Percentiles rank a stretch among this genome's conserved stretches.
Evolutionary conservation across 1,140 invertebrate genomes (phyloP).

Genomic region (Maniola jurtina): DNA sequence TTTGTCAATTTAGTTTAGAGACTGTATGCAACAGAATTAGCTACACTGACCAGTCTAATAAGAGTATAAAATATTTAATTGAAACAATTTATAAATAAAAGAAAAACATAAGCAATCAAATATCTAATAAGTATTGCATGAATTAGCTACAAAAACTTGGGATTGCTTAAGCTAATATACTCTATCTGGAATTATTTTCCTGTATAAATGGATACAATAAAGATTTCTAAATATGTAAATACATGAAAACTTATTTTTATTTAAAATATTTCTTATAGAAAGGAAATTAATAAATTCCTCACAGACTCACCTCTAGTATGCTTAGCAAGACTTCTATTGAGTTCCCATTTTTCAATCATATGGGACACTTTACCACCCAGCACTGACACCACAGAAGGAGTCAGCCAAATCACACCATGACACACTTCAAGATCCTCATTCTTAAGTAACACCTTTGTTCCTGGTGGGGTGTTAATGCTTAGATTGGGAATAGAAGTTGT

Average conservation of each 20-base stretch:
- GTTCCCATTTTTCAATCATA: slow-evolving; percentile 93
- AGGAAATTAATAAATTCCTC: neutral
- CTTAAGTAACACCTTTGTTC: slow-evolving; percentile 84
- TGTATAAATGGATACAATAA: neutral
- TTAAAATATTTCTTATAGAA: neutral
- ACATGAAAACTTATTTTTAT: neutral
- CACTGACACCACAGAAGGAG: slow-evolving; percentile 82
- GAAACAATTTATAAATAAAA: too few species aligned
- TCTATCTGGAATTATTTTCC: too few species aligned
- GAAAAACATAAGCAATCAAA: too few species aligned
- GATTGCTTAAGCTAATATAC: too few species aligned
- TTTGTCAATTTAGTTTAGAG: too few species aligned
- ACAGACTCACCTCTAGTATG: slow-evolving; percentile 80
- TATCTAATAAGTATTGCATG: too few species aligned
- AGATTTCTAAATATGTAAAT: neutral
- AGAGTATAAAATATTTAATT: too few species aligned
- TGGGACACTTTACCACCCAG: slow-evolving; percentile 90
- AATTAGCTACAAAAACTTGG: too few species aligned
- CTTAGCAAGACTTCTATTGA: slow-evolving; percentile 88
- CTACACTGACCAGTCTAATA: too few species aligned
- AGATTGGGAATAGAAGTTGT: slow-evolving; percentile 83
- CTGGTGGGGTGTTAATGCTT: slow-evolving; percentile 87
- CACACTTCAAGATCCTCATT: slow-evolving; percentile 78
- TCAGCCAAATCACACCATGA: slow-evolving; percentile 87
- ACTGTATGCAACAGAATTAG: too few species aligned